Evolutionary conservation across 1,140 invertebrate species (phyloP), one percentile per base, ranked within the genome.

Genomic region (Triops longicaudatus): DNA sequence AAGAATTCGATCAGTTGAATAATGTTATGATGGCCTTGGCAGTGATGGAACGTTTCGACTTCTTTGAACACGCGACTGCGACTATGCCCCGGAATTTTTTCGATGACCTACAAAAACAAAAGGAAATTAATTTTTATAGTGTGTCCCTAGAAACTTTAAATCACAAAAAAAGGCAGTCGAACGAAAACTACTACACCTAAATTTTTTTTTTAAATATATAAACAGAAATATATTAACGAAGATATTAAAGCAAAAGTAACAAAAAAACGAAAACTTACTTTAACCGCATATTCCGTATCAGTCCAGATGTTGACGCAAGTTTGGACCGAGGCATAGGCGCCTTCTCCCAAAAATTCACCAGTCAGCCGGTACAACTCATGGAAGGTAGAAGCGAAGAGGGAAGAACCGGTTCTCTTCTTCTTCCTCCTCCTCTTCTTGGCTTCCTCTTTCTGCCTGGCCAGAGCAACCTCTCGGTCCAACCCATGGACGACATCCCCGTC

Each of bases 31-130:
- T 98, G 96, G 79, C 93, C 94, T 84, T 95, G 92, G 85, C 96
- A 99, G 85, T 98, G 93, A 86, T 98, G 94, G 88, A 98, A 98
- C 80, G 96, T 98, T 86, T 99, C 96, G 80, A 99, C 95, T 86
- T 99, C 97, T 79, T 96, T 94, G 88, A 98, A 97, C 71, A 98
- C 96, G 81, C 96, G 89, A 81, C 91, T 91, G 79, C 97, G 89
- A 80, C 93, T 93, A 86, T 97, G 94, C 75, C 93, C 93, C 73
- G 93, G 93, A 80, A 95, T 93, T 84, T 98, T 98, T 84, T 97
- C 94, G 83, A 98, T 97, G 80, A 98, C 95, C 88, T 87, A 79
- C 14, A 12, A 82, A 43, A 73, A 42, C 72, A 77, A 6, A 76
- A 50, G 14, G 11, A 28, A 14, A 75, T n/a, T 14, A 63, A 11